Evolutionary conservation across 92 coral and sea anemone genomes (phyloP).

Genomic region (Palythoa grandis): DNA sequence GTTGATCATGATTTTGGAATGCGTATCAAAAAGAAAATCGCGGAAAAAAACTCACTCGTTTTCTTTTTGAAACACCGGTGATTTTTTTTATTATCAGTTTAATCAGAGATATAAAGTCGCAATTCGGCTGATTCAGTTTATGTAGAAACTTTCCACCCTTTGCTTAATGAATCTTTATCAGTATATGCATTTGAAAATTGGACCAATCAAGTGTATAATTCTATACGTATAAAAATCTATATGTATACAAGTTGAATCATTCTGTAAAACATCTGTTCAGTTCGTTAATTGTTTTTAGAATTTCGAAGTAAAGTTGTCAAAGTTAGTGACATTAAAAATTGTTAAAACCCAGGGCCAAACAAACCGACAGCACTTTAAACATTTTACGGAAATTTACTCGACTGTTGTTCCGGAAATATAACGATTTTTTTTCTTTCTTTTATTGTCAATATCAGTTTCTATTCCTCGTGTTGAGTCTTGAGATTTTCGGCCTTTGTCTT

Average conservation of each 20-base stretch:
- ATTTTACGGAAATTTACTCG: background rate
- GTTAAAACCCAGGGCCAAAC: background rate
- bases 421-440: background rate
- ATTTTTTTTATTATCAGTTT: too few relatives aligned
- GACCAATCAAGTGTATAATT: background rate
- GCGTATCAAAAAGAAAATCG: background rate
- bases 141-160: background rate
- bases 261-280: background rate
- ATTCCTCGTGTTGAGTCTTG: background rate
- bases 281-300: background rate
- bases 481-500: background rate
- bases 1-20: background rate
- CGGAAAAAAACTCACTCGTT: too few relatives aligned
- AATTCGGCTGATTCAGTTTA: background rate
- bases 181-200: background rate
- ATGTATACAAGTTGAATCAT: background rate
- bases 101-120: too few relatives aligned
- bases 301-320: background rate
- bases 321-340: background rate
- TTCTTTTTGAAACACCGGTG: too few relatives aligned
- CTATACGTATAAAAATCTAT: background rate
- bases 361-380: background rate
- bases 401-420: background rate
- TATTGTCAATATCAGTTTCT: background rate
- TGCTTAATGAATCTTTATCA: background rate